These are phyloP conservation scores for Protula sp. DNA, from an alignment of 2,888 invertebrate genomes.

Conservation along the genomic window DNA sequence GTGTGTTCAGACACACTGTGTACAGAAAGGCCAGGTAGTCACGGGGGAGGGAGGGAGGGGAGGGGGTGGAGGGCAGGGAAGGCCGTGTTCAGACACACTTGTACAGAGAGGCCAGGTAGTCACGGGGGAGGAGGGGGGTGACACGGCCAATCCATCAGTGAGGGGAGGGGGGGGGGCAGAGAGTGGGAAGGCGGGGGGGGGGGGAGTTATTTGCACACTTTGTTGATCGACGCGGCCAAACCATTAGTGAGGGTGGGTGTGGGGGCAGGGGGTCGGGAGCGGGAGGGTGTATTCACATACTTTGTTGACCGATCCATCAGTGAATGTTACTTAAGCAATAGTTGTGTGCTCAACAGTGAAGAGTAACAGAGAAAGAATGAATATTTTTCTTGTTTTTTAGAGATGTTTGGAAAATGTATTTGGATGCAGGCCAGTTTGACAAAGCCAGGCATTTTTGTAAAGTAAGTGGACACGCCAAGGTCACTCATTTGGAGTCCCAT, in stretches of 20 bases:
- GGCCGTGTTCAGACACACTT: slow-evolving; percentile 81
- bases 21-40: slow-evolving; percentile 62
- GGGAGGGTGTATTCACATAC: slow-evolving; percentile 78
- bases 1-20: slow-evolving; percentile 81
- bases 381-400: slow-evolving; percentile 30
- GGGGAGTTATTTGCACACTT: slow-evolving; percentile 82
- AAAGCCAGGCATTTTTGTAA: slow-evolving; percentile 76
- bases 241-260: too few species aligned
- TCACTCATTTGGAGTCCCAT: not conserved
- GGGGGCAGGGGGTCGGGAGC: slow-evolving; percentile 81
- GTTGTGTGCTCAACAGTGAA: too few species aligned
- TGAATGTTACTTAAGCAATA: too few species aligned
- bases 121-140: too few species aligned
- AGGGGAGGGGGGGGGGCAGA: slow-evolving; percentile 78
- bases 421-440: slow-evolving; percentile 78
- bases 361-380: too few species aligned
- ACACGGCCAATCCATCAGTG: slow-evolving; percentile 77
- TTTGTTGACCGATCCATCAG: slow-evolving; percentile 71
- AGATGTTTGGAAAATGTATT: slow-evolving; percentile 63
- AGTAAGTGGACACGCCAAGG: slow-evolving; percentile 24
- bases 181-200: slow-evolving; percentile 64
- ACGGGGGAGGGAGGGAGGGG: slow-evolving; percentile 61
- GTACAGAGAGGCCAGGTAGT: slow-evolving; percentile 62
- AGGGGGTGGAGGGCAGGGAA: slow-evolving; percentile 84
- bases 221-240: slow-evolving; percentile 65